phyloP scores from a whole-genome alignment of 2,113 vertebrate species.

The Bungarus multicinctus region DNA sequence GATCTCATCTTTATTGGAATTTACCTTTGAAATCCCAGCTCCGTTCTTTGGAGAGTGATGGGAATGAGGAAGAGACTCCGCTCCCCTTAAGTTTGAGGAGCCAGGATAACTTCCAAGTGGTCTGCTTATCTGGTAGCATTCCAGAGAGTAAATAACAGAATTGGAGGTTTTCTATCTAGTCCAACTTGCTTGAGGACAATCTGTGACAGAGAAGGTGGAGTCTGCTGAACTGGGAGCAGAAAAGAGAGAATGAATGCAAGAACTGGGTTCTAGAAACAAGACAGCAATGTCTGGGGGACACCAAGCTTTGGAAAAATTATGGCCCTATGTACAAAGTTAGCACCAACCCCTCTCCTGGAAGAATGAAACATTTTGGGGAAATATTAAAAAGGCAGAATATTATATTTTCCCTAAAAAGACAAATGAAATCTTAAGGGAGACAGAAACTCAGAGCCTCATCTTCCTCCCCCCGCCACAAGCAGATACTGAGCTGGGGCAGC shows the following conservation, averaged over 20 bases:
- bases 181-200: neutral
- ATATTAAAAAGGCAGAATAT: no score
- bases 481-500: no score
- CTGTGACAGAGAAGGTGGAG: neutral
- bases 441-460: no score
- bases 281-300: neutral
- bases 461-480: no score
- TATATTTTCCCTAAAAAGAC: no score
- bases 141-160: neutral
- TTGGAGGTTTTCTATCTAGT: neutral
- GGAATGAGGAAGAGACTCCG: neutral
- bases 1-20: slow-evolving; percentile 65
- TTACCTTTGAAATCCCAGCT: slow-evolving; percentile 66
- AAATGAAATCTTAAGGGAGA: no score
- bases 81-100: neutral
- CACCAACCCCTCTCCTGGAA: no score
- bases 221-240: neutral
- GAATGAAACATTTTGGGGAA: no score
- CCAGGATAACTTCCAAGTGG: no score
- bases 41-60: neutral
- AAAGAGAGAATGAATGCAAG: neutral
- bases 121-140: neutral
- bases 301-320: neutral
- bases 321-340: no score
- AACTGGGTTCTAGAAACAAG: neutral